Evolutionary conservation across 2,797 vertebrate genomes (phyloP).

Genomic region (Simalia tracyae): DNA sequence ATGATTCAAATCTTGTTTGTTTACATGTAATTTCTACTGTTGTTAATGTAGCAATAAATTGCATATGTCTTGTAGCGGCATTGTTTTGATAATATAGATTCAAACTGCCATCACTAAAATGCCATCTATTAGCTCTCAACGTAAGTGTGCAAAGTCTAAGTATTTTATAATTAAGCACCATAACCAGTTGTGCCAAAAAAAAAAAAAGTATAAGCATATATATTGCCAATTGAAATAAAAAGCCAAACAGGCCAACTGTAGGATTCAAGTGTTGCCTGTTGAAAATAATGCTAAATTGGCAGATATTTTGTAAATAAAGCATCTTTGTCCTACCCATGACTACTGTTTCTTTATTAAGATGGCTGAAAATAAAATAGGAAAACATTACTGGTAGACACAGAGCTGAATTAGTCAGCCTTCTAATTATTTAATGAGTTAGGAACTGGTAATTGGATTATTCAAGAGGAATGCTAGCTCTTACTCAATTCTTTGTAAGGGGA

Average conservation of each 20-base stretch:
- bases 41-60: neutral
- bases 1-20: neutral
- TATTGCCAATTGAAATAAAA: slow-evolving; percentile 18
- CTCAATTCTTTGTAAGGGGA: slow-evolving; percentile 59
- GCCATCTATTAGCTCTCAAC: slow-evolving; percentile 15
- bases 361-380: slow-evolving; percentile 47
- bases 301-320: neutral
- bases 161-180: slow-evolving; percentile 33
- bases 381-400: slow-evolving; percentile 50
- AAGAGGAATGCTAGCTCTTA: slow-evolving; percentile 65
- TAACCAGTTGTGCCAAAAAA: slow-evolving; percentile 6
- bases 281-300: neutral
- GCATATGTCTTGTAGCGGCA: neutral
- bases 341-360: neutral
- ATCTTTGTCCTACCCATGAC: neutral
- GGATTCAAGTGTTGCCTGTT: neutral
- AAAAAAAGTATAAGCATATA: slow-evolving; percentile 16
- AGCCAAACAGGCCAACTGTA: neutral
- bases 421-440: slow-evolving; percentile 58
- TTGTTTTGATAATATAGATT: neutral
- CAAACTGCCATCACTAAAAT: neutral
- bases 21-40: neutral
- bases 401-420: slow-evolving; percentile 50
- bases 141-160: slow-evolving; percentile 28
- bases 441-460: slow-evolving; percentile 62